A percentile compares a stretch with the other conserved stretches of the same genome.
Conservation (phyloP, 2,888 invertebrate species). For the Aphidius colemani region DNA sequence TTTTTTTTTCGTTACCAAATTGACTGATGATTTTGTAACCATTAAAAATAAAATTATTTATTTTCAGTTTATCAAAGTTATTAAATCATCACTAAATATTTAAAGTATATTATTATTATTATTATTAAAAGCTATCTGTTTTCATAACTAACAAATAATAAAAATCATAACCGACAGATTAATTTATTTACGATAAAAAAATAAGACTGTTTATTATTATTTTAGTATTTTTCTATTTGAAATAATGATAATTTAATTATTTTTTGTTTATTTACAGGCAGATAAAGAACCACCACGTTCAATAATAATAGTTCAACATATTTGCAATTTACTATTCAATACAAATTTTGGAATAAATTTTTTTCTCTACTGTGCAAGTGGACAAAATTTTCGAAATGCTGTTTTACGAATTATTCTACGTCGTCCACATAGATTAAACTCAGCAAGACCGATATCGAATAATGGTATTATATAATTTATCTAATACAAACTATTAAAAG, state of each 20-base stretch:
- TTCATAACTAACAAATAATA: too few relatives aligned
- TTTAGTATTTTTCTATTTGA: too few relatives aligned
- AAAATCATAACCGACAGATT: too few relatives aligned
- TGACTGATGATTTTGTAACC: too few relatives aligned
- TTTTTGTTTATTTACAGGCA: constrained; percentile 37
- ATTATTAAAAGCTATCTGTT: too few relatives aligned
- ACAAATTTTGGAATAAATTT: constrained; percentile 86
- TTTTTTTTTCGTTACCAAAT: too few relatives aligned
- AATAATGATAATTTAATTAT: constrained; percentile 7
- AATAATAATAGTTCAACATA: constrained; percentile 68
- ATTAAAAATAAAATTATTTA: too few relatives aligned
- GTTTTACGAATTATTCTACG: constrained; percentile 54
- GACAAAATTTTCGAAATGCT: constrained; percentile 77
- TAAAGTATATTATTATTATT: too few relatives aligned
- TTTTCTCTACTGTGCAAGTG: constrained; percentile 78
- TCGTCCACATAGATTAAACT: constrained; percentile 39
- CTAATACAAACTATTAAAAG: not conserved
- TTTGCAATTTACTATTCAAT: constrained; percentile 73
- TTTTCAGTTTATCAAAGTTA: too few relatives aligned
- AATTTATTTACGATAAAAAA: too few relatives aligned
- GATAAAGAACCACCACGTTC: constrained; percentile 59
- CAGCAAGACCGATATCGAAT: constrained; percentile 55
- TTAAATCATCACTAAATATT: too few relatives aligned
- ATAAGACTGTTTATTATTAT: too few relatives aligned
- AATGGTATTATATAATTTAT: constrained; percentile 34